phyloP scores from a whole-genome alignment of 2,888 invertebrate genomes.

The Parnassius apollo region DNA sequence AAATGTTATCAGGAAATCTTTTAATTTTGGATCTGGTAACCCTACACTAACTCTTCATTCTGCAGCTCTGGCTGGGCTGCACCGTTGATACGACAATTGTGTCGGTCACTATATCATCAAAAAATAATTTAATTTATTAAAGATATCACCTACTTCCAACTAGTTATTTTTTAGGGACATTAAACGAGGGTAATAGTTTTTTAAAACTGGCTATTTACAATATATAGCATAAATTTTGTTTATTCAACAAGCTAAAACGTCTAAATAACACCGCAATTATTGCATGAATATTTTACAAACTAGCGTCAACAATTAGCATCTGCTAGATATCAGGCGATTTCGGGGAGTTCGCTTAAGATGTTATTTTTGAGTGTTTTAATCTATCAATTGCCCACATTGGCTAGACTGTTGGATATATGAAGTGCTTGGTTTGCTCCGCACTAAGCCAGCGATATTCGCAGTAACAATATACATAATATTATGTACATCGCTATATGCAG shows the following conservation, averaged over 20 bases:
- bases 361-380: constrained; percentile 27
- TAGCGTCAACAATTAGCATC: constrained; percentile 19
- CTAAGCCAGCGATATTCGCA: background rate
- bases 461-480: no score
- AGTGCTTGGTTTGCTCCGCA: constrained; percentile 18
- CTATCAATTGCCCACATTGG: constrained; percentile 25
- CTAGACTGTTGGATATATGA: constrained; percentile 21
- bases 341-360: constrained; percentile 17
- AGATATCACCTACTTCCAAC: no score
- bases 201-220: constrained; percentile 16
- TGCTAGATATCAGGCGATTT: constrained; percentile 21
- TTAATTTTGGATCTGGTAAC: no score
- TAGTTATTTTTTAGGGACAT: no score
- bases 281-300: constrained; percentile 10
- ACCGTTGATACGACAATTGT: no score
- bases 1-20: no score
- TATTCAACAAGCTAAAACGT: constrained; percentile 20
- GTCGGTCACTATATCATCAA: no score
- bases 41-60: no score
- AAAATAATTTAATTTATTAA: no score
- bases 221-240: constrained; percentile 15
- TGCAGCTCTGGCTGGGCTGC: no score
- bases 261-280: constrained; percentile 11
- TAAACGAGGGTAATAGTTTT: no score
- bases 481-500: no score